These are phyloP conservation scores for Graptemys geographica DNA, from an alignment of 2,797 vertebrate genomes.

Conservation along the genomic window DNA sequence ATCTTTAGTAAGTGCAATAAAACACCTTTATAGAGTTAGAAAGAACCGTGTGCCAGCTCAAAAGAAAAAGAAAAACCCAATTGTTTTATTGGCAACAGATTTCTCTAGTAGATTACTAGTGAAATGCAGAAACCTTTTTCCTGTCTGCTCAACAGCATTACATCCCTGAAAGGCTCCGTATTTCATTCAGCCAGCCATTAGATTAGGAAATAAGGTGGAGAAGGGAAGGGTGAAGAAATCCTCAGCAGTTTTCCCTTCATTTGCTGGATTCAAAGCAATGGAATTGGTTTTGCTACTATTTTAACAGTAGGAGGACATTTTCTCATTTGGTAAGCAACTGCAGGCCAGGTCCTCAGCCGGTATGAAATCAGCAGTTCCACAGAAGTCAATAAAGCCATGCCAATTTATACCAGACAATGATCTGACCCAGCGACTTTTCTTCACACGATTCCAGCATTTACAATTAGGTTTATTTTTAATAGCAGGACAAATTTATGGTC, in stretches of 20 bases:
- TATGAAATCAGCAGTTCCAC: neutral
- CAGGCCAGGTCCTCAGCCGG: neutral
- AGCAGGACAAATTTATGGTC: neutral
- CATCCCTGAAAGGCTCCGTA: constrained; percentile 51
- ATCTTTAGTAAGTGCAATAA: constrained; percentile 76
- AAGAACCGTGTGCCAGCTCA: constrained; percentile 64
- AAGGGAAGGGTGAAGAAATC: constrained; percentile 53
- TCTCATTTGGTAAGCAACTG: neutral
- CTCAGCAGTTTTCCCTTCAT: neutral
- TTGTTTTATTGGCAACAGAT: constrained; percentile 75
- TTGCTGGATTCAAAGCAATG: neutral
- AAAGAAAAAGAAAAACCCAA: constrained; percentile 63
- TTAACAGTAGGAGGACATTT: constrained; percentile 2
- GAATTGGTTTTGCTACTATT: neutral
- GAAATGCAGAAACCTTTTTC: constrained; percentile 41
- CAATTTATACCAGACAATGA: neutral
- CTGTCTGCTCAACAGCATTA: constrained; percentile 37
- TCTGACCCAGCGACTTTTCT: neutral
- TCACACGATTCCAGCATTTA: neutral
- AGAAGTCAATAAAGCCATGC: neutral
- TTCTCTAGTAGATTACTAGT: constrained; percentile 62
- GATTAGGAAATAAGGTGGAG: constrained; percentile 46
- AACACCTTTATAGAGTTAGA: constrained; percentile 75
- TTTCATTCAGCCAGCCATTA: constrained; percentile 43
- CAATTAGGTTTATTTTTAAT: neutral